These are phyloP conservation scores for Perizoma affinitatum DNA, from an alignment of 2,888 invertebrate genomes.

Conservation along the genomic window DNA sequence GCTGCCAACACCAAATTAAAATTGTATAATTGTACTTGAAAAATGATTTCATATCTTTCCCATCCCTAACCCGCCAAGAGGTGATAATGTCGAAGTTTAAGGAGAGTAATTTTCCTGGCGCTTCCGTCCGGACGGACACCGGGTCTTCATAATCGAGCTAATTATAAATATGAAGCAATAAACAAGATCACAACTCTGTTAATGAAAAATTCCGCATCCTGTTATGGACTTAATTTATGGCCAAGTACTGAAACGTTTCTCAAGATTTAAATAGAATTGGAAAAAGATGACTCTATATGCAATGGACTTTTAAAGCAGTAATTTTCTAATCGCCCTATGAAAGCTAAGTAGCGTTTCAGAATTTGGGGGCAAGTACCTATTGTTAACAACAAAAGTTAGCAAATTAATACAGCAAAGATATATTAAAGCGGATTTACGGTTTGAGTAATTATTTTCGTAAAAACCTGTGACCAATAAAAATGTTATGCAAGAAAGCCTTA, in stretches of 20 bases:
- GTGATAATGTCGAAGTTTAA: conserved; percentile 75
- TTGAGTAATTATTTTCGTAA: too few relatives aligned
- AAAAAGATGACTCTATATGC: too few relatives aligned
- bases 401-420: too few relatives aligned
- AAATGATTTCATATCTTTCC: background rate
- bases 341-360: too few relatives aligned
- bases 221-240: background rate
- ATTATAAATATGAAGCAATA: conserved; percentile 71
- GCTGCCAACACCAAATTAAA: too few relatives aligned
- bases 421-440: too few relatives aligned
- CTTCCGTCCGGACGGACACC: conserved; percentile 37
- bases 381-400: too few relatives aligned
- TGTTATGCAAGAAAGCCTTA: background rate
- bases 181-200: conserved; percentile 50
- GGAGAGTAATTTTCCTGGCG: conserved; percentile 65
- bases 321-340: too few relatives aligned
- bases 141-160: conserved; percentile 64
- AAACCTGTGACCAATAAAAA: background rate
- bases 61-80: conserved; percentile 46
- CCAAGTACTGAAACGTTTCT: background rate
- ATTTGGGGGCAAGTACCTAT: too few relatives aligned
- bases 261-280: too few relatives aligned
- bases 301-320: too few relatives aligned
- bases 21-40: too few relatives aligned
- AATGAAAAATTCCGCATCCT: conserved; percentile 3